These are phyloP conservation scores for Triplophysa bombifrons DNA, from an alignment of 2,797 vertebrate genomes.

Conservation along the genomic window DNA sequence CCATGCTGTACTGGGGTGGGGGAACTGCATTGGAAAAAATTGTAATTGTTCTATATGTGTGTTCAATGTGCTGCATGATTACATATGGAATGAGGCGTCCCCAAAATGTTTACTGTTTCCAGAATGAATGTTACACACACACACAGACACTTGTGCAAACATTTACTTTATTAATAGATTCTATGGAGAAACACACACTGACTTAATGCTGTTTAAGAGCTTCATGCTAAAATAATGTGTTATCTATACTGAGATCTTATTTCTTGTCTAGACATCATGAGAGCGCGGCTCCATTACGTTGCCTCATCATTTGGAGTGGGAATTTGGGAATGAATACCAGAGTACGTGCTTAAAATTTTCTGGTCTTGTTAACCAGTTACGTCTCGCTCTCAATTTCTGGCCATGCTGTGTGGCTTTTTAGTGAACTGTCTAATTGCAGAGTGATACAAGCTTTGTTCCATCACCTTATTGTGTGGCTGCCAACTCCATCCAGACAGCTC, in stretches of 20 bases:
- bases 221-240: neutral
- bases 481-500: conserved; percentile 23
- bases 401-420: conserved; percentile 15
- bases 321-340: conserved; percentile 22
- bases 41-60: conserved; percentile 78
- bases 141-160: conserved; percentile 33
- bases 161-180: conserved; percentile 59
- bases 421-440: conserved; percentile 36
- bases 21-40: conserved; percentile 70
- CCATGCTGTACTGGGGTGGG: conserved; percentile 68
- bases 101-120: conserved; percentile 69
- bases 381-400: conserved; percentile 9
- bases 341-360: conserved; percentile 10
- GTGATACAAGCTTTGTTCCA: conserved; percentile 31
- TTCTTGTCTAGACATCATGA: conserved; percentile 46
- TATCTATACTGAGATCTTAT: conserved; percentile 5
- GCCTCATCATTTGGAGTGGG: conserved; percentile 20
- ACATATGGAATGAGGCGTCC: conserved; percentile 78
- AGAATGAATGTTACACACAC: conserved; percentile 52
- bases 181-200: conserved; percentile 72
- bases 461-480: conserved; percentile 40
- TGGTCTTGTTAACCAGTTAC: neutral
- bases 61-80: conserved; percentile 85
- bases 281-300: conserved; percentile 21
- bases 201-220: conserved; percentile 55